A percentile compares a stretch with the other conserved stretches of the same genome.
Conservation (phyloP, 2,113 vertebrate species). For the Hassar affinis region DNA sequence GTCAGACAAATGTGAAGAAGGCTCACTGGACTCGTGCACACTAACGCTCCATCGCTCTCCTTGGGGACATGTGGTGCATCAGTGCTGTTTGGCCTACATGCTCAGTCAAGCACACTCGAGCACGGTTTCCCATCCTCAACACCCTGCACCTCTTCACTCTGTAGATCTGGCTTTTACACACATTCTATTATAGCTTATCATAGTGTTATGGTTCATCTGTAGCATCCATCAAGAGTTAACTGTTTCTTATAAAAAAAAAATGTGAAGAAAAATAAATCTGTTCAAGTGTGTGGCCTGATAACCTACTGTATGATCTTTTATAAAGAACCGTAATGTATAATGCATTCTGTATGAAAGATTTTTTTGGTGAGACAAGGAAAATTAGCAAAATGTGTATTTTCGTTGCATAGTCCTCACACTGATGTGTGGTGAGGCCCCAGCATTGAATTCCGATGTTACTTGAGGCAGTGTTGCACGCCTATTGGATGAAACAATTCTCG, state of each 20-base stretch:
- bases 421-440: too few species aligned
- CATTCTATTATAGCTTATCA: background rate
- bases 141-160: conserved; percentile 44
- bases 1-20: conserved; percentile 62
- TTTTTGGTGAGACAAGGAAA: too few species aligned
- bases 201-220: background rate
- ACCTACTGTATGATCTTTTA: background rate
- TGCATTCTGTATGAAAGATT: background rate
- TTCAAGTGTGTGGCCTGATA: background rate
- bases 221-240: background rate
- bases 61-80: conserved; percentile 67
- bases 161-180: background rate
- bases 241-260: background rate
- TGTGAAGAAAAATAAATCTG: background rate
- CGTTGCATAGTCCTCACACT: too few species aligned
- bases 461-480: too few species aligned
- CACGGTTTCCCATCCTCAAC: conserved; percentile 56
- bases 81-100: conserved; percentile 75
- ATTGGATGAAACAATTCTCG: too few species aligned
- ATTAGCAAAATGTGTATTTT: too few species aligned
- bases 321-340: background rate
- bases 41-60: conserved; percentile 61
- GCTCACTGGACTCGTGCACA: conserved; percentile 63
- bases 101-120: conserved; percentile 67
- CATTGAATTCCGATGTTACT: too few species aligned